A percentile compares a stretch with the other conserved stretches of the same genome.
Evolutionary conservation across 2,888 invertebrate genomes (phyloP).

Genomic region (Tenodera sinensis): DNA sequence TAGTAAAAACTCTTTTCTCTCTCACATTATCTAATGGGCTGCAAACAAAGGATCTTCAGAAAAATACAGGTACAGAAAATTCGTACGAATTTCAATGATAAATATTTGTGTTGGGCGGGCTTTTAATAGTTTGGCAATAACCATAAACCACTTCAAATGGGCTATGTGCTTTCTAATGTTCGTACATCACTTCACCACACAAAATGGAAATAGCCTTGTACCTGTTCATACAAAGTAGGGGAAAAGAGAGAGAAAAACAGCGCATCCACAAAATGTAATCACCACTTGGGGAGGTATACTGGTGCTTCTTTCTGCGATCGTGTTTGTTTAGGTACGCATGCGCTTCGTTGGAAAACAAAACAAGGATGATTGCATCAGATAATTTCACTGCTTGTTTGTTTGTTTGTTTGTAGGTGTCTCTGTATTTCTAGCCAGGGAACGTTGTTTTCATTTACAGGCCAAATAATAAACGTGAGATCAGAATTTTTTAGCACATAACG

Average conservation of each 20-base stretch:
- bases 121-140: not conserved
- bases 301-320: not conserved
- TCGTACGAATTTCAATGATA: not conserved
- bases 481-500: no score
- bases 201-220: not conserved
- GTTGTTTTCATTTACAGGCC: not conserved
- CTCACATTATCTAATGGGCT: not conserved
- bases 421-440: not conserved
- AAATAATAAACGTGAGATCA: not conserved
- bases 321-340: not conserved
- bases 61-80: not conserved
- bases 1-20: not conserved
- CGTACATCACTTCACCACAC: not conserved
- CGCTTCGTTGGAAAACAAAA: not conserved
- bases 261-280: not conserved
- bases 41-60: not conserved
- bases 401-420: not conserved
- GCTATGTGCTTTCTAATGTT: not conserved
- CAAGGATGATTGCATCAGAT: not conserved
- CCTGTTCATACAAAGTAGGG: not conserved
- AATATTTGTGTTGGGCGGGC: not conserved
- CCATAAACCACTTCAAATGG: not conserved
- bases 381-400: not conserved
- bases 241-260: not conserved
- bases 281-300: not conserved